phyloP scores from a whole-genome alignment of 2,888 invertebrate genomes.

The Phalera bucephala region DNA sequence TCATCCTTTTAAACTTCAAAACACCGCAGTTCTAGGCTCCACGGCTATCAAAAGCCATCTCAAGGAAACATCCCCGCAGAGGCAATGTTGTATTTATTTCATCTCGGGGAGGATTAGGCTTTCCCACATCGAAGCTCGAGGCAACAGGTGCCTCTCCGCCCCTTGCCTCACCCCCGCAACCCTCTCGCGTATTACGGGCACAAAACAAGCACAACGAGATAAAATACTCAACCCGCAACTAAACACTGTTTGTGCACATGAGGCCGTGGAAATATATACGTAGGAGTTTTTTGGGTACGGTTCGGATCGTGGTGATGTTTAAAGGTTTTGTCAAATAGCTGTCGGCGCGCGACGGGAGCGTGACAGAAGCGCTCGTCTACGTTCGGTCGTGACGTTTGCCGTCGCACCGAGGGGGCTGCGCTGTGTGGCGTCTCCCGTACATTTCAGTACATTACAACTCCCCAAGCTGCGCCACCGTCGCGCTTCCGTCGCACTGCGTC shows the following conservation, averaged over 20 bases:
- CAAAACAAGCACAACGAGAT: slow-evolving; percentile 66
- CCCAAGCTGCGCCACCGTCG: no score
- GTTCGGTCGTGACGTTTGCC: no score
- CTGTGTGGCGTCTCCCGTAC: no score
- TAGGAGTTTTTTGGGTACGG: slow-evolving; percentile 1
- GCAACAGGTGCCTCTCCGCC: slow-evolving; percentile 66
- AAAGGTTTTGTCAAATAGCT: no score
- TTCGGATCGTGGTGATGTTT: no score
- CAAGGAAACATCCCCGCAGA: slow-evolving; percentile 34
- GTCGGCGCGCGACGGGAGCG: no score
- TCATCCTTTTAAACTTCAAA: no score
- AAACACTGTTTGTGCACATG: slow-evolving; percentile 61
- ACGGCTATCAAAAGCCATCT: slow-evolving; percentile 45
- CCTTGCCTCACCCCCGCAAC: slow-evolving; percentile 19
- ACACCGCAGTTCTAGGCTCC: no score
- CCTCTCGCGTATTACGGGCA: slow-evolving; percentile 23
- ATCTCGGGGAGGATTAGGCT: slow-evolving; percentile 69
- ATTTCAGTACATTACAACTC: no score
- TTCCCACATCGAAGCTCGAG: slow-evolving; percentile 54
- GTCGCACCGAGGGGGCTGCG: no score
- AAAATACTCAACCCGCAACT: slow-evolving; percentile 51
- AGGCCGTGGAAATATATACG: slow-evolving; percentile 54
- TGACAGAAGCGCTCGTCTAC: no score
- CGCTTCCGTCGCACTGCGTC: no score
- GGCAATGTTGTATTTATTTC: slow-evolving; percentile 73